phyloP scores from a whole-genome alignment of 2,113 vertebrate species.

The Vulpes ferrilata region DNA sequence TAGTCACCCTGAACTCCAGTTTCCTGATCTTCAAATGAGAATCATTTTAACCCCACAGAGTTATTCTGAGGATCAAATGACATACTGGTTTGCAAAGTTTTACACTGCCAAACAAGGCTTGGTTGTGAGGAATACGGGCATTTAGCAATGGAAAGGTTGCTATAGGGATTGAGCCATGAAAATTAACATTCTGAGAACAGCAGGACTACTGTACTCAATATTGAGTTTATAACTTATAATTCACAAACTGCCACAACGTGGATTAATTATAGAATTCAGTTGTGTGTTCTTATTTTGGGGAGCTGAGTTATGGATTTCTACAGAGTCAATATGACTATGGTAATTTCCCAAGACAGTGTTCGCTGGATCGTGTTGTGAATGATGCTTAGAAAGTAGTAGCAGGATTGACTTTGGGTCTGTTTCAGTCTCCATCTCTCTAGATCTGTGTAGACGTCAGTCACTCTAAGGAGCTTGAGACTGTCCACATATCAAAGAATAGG shows the following conservation, averaged over 20 bases:
- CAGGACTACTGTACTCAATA: conserved; percentile 68
- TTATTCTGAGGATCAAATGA: conserved; percentile 56
- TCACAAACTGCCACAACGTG: conserved; percentile 67
- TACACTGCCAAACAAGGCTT: conserved; percentile 13
- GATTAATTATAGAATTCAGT: conserved; percentile 72
- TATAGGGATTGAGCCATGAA: conserved; percentile 58
- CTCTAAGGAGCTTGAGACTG: neutral
- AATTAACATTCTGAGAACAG: conserved; percentile 71
- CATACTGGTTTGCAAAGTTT: conserved; percentile 22
- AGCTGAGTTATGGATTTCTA: conserved; percentile 63
- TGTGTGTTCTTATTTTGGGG: conserved; percentile 66
- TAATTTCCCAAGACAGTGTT: conserved; percentile 69
- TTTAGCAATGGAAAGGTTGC: conserved; percentile 59
- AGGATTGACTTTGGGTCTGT: neutral
- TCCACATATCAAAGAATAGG: neutral
- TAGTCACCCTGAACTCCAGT: neutral
- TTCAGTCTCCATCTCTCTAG: conserved; percentile 39
- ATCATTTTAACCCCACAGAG: conserved; percentile 50
- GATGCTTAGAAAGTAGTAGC: neutral
- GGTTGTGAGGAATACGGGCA: neutral
- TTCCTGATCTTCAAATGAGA: neutral
- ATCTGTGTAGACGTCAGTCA: neutral
- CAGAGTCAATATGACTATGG: conserved; percentile 56
- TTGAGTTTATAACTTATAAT: conserved; percentile 71
- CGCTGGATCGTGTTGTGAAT: neutral